A percentile compares a stretch with the other conserved stretches of the same genome.
These are phyloP conservation scores for Mantis religiosa DNA, from an alignment of 2,888 invertebrate genomes.

Conservation along the genomic window DNA sequence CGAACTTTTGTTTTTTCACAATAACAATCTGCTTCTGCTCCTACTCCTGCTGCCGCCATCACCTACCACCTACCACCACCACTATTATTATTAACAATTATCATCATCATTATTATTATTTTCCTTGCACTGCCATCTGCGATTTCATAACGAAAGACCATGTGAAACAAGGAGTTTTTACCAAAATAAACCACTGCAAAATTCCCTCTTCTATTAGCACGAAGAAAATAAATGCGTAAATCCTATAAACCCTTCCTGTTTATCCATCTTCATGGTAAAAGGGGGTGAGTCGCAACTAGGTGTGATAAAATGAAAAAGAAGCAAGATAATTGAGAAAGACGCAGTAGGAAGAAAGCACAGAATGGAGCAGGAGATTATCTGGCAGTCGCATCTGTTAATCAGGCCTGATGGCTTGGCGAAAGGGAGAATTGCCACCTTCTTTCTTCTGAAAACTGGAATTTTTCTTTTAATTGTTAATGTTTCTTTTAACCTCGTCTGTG, in stretches of 20 bases:
- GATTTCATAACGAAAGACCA: not conserved
- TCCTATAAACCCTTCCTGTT: not conserved
- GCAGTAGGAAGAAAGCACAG: not conserved
- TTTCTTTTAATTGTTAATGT: not conserved
- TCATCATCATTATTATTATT: too few relatives aligned
- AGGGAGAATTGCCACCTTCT: not conserved
- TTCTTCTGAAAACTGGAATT: not conserved
- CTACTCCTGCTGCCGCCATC: too few relatives aligned
- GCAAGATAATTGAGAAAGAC: not conserved
- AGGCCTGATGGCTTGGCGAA: not conserved
- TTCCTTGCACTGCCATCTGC: too few relatives aligned
- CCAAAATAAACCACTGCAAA: not conserved
- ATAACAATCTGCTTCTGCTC: too few relatives aligned
- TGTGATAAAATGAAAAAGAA: not conserved
- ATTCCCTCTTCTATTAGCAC: not conserved
- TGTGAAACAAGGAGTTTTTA: not conserved
- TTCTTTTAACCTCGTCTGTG: not conserved
- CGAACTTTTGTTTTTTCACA: too few relatives aligned
- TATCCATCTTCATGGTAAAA: not conserved
- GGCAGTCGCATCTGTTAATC: slow-evolving; percentile 12
- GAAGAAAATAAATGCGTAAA: not conserved
- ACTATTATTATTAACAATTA: too few relatives aligned
- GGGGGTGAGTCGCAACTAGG: not conserved
- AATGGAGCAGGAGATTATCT: slow-evolving; percentile 2
- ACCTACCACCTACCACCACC: too few relatives aligned